Conservation (phyloP, 2,888 invertebrate genomes). For the Diploptera punctata region DNA sequence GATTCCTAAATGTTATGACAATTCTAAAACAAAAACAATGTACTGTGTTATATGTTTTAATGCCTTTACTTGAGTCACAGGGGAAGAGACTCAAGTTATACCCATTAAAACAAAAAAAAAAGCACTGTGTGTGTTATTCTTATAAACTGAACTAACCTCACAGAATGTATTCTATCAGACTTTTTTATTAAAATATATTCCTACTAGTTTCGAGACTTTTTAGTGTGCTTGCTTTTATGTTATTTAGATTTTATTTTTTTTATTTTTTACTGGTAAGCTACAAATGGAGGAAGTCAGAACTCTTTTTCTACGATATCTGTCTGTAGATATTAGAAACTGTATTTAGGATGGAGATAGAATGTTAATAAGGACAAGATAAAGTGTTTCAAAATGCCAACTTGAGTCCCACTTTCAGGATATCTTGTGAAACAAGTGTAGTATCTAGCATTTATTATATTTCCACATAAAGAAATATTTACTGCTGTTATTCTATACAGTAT, state of each 20-base stretch:
- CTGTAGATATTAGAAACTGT: not conserved
- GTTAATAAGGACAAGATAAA: not conserved
- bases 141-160: not conserved
- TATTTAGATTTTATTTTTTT: constrained; percentile 20
- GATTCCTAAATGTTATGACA: constrained; percentile 14
- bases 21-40: too few species aligned
- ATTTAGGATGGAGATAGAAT: constrained; percentile 6
- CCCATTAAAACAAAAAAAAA: constrained; percentile 23
- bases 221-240: constrained; percentile 31
- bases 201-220: constrained; percentile 13
- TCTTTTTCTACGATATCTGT: constrained; percentile 37
- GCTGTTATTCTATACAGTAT: constrained; percentile 37
- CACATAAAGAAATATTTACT: constrained; percentile 20
- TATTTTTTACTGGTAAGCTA: constrained; percentile 16
- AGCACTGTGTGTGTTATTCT: not conserved
- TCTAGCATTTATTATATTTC: constrained; percentile 30
- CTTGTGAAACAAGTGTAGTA: constrained; percentile 25
- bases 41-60: constrained; percentile 26
- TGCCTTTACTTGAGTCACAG: constrained; percentile 38
- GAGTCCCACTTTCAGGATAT: constrained; percentile 7
- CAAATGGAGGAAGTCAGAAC: constrained; percentile 1
- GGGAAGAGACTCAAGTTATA: constrained; percentile 42
- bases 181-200: constrained; percentile 27
- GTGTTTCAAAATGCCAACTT: constrained; percentile 19
- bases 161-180: not conserved